Base-by-base conservation (phyloP, 2,113 vertebrate species). In the Lophius piscatorius region DNA sequence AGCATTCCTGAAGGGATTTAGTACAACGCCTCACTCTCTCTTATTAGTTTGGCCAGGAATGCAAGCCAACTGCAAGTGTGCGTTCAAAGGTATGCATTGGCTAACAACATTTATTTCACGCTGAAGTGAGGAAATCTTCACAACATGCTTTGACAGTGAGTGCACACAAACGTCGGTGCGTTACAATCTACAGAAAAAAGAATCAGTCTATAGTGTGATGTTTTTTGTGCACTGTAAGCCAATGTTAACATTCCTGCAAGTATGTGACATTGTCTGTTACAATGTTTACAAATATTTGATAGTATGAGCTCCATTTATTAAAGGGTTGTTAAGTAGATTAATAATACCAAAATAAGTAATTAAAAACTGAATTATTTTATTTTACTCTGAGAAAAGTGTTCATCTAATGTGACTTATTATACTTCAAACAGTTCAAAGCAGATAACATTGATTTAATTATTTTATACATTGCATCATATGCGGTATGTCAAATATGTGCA, bases 1-100 rank as follows among this genome's bases (percentile, higher is more conserved):
- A 5, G 41, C 80, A 83, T 85, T 85, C 84, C 80, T 70, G 59
- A 6, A 28, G 67, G 79, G 79, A 80, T 85, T 63, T 72, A 40
- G 55, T 1, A 57, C 56, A 72, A 62, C 12, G 54, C 52, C 54
- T 70, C 72, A 48, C 71, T 56, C 74, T 63, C 66, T 60, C 55
- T 40, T 2, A 67, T 81, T 76, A 54, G 82, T 59, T 58, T 0
- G 3, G 13, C 9, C 48, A 83, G 84, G 87, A 89, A 89, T 87
- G 82, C 9, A 41, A 45, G 77, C 4, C 35, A 18, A 40, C 56
- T 76, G 70, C 80, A 79, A 71, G 80, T 88, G 69, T 54, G 83
- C 38, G 76, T 28, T 51, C 48, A 44, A 51, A 35, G 49, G 49
- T 55, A 5, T 17, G 50, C 64, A 56, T 39, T 8, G 38, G 35